Conservation (phyloP, 2,113 vertebrate genomes). For the Ailurus styani region DNA sequence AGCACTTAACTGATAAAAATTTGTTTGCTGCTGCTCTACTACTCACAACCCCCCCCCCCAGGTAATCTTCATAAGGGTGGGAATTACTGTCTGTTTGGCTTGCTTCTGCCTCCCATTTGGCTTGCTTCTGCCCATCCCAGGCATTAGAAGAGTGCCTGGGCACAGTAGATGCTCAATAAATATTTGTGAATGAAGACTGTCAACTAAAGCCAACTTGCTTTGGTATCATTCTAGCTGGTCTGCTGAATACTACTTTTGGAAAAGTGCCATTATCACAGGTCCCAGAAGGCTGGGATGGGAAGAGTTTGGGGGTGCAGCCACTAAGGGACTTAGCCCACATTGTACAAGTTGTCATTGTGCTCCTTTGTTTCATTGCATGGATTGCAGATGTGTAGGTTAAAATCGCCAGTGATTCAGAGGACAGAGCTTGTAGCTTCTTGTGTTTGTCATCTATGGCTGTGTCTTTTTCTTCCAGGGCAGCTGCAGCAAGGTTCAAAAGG, state of each 20-base stretch:
- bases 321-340: not conserved
- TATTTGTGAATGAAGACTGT: not conserved
- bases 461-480: not conserved
- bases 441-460: not conserved
- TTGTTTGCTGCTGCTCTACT: not conserved
- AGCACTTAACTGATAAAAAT: not conserved
- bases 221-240: not conserved
- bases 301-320: too few species aligned
- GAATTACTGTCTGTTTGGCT: not conserved
- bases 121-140: not conserved
- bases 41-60: accelerated
- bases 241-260: not conserved
- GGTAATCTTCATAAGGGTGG: not conserved
- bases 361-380: not conserved
- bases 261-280: not conserved
- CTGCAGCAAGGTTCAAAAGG: not conserved
- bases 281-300: not conserved
- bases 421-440: not conserved
- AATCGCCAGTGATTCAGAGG: not conserved
- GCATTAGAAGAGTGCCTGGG: not conserved
- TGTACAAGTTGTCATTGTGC: not conserved
- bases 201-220: not conserved
- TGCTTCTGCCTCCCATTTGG: not conserved
- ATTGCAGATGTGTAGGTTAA: not conserved
- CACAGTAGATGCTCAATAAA: not conserved